These are phyloP conservation scores for Ophion ventricosus DNA, from an alignment of 2,888 invertebrate genomes.

Conservation along the genomic window DNA sequence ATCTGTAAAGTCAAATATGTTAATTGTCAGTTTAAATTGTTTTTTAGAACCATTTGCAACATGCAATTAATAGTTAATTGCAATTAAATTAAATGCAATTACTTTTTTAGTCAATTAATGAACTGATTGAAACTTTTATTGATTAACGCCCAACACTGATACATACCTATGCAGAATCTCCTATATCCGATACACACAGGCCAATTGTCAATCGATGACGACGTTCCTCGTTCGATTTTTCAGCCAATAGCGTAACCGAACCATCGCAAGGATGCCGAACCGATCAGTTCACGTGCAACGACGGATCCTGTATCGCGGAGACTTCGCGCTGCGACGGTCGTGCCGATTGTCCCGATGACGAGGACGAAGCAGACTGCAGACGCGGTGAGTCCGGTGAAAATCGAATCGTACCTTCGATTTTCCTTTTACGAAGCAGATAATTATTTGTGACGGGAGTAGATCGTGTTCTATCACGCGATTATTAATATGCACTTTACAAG, in stretches of 20 bases:
- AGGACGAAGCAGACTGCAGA: slow-evolving; percentile 86
- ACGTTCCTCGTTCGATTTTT: slow-evolving; percentile 52
- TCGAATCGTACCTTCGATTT: background rate
- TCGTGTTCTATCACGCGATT: slow-evolving; percentile 32
- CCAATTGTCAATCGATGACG: slow-evolving; percentile 1
- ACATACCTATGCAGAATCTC: background rate
- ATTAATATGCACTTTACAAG: slow-evolving; percentile 46
- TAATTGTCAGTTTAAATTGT: no score
- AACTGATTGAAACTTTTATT: no score
- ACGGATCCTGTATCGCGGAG: slow-evolving; percentile 84
- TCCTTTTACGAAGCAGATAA: slow-evolving; percentile 2
- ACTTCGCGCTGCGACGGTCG: slow-evolving; percentile 84
- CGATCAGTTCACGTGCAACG: slow-evolving; percentile 85
- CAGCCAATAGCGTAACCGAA: slow-evolving; percentile 76
- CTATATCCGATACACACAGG: background rate
- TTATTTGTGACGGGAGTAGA: slow-evolving; percentile 22
- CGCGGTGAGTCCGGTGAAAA: slow-evolving; percentile 70
- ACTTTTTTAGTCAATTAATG: no score
- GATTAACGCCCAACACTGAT: no score
- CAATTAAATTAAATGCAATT: no score
- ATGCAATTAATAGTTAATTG: no score
- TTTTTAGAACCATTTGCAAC: no score
- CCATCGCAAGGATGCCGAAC: slow-evolving; percentile 76
- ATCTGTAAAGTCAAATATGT: no score
- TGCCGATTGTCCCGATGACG: slow-evolving; percentile 85